phyloP scores from a whole-genome alignment of 2,113 vertebrate species.

The Sturnus vulgaris region DNA sequence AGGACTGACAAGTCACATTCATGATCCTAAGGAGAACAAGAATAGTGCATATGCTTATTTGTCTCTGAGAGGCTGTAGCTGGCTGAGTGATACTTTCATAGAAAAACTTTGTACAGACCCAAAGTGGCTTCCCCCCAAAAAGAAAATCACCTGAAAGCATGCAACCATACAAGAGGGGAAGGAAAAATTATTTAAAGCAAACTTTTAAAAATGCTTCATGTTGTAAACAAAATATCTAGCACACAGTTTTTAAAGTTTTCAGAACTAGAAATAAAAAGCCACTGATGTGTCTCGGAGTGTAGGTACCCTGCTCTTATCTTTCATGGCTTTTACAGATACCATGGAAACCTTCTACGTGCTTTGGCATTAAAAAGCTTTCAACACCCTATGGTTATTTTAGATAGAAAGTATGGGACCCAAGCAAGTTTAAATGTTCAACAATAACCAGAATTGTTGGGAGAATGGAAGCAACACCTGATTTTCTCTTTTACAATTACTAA shows the following conservation, averaged over 20 bases:
- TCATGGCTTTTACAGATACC: not conserved
- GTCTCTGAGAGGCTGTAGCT: slow-evolving; percentile 2
- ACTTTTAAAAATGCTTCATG: not conserved
- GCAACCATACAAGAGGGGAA: not conserved
- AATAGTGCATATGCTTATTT: not conserved
- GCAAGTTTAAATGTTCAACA: not conserved
- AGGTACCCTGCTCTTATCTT: not conserved
- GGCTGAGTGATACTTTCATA: not conserved
- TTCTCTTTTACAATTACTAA: not conserved
- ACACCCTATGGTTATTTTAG: not conserved
- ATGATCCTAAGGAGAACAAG: not conserved
- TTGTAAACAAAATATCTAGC: not conserved
- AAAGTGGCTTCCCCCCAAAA: accelerated
- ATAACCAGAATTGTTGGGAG: not conserved
- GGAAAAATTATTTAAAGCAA: not conserved
- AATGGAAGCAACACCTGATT: not conserved
- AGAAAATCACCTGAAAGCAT: not conserved
- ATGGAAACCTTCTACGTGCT: not conserved
- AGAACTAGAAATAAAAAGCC: not conserved
- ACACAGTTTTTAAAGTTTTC: not conserved
- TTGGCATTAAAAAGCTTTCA: not conserved
- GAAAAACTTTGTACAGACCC: not conserved
- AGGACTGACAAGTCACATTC: slow-evolving; percentile 37
- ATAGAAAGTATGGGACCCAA: not conserved
- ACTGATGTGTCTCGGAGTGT: not conserved